A percentile compares a stretch with the other conserved stretches of the same genome.
phyloP scores from a whole-genome alignment of 2,113 vertebrate species.

The Grus americana region DNA sequence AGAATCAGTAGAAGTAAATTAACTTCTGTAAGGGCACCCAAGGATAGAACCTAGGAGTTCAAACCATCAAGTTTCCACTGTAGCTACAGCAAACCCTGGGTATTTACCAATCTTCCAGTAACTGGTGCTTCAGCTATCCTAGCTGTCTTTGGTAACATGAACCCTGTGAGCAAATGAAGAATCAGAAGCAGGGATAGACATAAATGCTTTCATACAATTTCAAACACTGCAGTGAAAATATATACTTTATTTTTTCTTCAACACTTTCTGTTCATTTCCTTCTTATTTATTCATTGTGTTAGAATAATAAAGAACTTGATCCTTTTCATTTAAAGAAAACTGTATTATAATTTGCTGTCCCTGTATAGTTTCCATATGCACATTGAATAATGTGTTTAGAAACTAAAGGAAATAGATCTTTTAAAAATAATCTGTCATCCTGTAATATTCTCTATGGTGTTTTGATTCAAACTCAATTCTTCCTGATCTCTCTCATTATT shows the following conservation, averaged over 20 bases:
- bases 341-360: neutral
- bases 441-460: neutral
- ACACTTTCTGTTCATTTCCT: neutral
- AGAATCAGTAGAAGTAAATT: neutral
- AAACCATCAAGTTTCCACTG: neutral
- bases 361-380: neutral
- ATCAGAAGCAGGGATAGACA: neutral
- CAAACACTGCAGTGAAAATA: neutral
- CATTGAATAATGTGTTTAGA: slow-evolving; percentile 21
- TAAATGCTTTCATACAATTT: neutral
- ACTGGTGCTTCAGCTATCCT: neutral
- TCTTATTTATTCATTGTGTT: slow-evolving; percentile 4
- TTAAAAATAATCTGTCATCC: neutral
- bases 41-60: neutral
- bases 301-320: neutral
- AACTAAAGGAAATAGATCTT: slow-evolving; percentile 25
- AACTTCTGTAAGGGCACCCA: neutral
- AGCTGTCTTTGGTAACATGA: neutral
- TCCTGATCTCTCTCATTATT: slow-evolving; percentile 69
- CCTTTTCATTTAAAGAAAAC: neutral
- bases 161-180: neutral
- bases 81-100: neutral
- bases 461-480: slow-evolving; percentile 30
- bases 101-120: neutral
- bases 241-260: neutral